A percentile compares a stretch with the other conserved stretches of the same genome.
These are phyloP conservation scores for Xylocopa sonorina DNA, from an alignment of 1,140 invertebrate species.

Conservation along the genomic window DNA sequence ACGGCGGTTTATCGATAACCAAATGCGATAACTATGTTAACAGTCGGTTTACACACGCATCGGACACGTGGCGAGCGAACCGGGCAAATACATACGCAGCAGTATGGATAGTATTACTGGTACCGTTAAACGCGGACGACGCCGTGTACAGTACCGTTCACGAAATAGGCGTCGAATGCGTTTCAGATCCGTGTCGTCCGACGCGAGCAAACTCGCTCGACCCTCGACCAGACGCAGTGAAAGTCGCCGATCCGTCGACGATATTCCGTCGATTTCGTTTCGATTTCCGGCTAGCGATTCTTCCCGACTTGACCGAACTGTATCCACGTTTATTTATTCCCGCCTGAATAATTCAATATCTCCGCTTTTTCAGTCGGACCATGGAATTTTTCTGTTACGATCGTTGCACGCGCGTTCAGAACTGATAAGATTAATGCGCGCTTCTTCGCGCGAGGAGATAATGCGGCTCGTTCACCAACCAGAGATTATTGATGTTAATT, in stretches of 20 bases:
- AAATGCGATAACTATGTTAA: conserved; percentile 63
- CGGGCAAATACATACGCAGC: neutral
- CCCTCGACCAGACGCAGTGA: neutral
- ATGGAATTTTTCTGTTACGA: no score
- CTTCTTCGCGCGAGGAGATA: no score
- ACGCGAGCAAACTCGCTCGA: neutral
- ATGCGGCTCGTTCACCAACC: no score
- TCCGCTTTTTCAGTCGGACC: no score
- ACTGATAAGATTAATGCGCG: no score
- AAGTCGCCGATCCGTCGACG: neutral
- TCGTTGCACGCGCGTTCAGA: no score
- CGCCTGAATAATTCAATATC: no score
- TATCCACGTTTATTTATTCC: neutral
- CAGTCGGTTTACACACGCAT: conserved; percentile 34
- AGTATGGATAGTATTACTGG: conserved; percentile 53
- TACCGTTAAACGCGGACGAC: conserved; percentile 52
- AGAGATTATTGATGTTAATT: no score
- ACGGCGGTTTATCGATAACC: conserved; percentile 18
- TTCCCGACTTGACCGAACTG: neutral
- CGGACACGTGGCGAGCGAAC: conserved; percentile 50
- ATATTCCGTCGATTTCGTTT: neutral
- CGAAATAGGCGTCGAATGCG: conserved; percentile 17
- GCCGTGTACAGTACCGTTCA: conserved; percentile 43
- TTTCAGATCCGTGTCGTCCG: neutral
- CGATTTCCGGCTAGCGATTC: neutral